A percentile compares a stretch with the other conserved stretches of the same genome.
Conservation (phyloP, 2,113 vertebrate species). For the Oenanthe melanoleuca region DNA sequence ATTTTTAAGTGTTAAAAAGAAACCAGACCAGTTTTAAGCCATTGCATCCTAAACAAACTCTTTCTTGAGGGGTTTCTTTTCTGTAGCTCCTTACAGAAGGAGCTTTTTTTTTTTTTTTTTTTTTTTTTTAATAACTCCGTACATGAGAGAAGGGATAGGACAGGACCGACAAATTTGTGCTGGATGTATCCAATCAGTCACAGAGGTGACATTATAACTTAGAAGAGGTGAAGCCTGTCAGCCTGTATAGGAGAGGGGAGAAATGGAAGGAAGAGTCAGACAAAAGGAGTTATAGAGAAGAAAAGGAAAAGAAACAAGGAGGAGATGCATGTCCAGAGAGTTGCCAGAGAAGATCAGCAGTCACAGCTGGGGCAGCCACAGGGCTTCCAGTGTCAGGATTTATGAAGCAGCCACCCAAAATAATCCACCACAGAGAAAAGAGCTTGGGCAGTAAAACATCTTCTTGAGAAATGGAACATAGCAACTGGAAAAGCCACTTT, state of each 20-base stretch:
- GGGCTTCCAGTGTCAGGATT: background rate
- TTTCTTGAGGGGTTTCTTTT: background rate
- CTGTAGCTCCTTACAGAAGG: no score
- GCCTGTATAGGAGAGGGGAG: background rate
- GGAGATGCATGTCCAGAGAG: background rate
- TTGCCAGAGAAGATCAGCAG: background rate
- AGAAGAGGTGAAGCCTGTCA: conserved; percentile 43
- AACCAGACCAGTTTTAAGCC: background rate
- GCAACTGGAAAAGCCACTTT: background rate
- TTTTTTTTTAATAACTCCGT: background rate
- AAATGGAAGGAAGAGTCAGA: background rate
- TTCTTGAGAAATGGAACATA: background rate
- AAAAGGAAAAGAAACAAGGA: background rate
- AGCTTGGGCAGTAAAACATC: background rate
- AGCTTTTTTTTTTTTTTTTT: no score
- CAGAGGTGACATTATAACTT: background rate
- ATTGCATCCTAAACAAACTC: background rate
- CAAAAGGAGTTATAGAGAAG: background rate
- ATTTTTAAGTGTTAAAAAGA: background rate
- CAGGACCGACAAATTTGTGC: background rate
- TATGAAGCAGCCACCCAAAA: background rate
- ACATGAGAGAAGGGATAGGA: background rate
- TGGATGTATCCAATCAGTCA: background rate
- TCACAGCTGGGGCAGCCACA: conserved; percentile 43
- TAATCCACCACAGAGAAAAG: background rate